Conservation (phyloP, 2,113 vertebrate genomes). For the Myrmecophaga tridactyla region DNA sequence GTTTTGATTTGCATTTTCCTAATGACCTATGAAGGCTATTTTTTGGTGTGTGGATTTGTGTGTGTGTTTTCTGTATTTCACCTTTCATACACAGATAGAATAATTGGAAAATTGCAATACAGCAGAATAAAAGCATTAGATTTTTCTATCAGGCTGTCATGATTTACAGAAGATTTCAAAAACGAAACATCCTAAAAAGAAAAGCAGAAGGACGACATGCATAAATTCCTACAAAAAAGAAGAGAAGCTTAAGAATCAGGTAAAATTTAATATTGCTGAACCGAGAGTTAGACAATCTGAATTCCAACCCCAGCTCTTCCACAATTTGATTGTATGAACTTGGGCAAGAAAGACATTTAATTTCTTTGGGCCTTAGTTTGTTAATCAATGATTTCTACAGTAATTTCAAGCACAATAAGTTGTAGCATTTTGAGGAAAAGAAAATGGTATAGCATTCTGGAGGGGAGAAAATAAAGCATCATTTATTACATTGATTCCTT, state of each 20-base stretch:
- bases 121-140: constrained; percentile 52
- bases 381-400: neutral
- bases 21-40: neutral
- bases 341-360: neutral
- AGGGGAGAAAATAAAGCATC: neutral
- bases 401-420: neutral
- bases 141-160: constrained; percentile 52
- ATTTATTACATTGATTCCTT: neutral
- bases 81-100: constrained; percentile 9
- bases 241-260: neutral
- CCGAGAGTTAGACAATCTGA: neutral
- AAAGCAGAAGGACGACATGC: constrained; percentile 35
- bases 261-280: neutral
- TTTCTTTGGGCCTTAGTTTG: neutral
- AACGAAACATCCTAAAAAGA: constrained; percentile 32
- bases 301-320: neutral
- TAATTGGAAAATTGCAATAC: constrained; percentile 37
- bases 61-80: neutral
- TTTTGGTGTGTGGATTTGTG: neutral
- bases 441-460: neutral
- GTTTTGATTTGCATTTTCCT: too few species aligned
- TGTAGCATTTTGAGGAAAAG: neutral
- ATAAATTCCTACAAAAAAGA: neutral
- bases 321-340: neutral
- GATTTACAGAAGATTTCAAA: constrained; percentile 46